These are phyloP conservation scores for Eupithecia pulchellata DNA, from an alignment of 2,888 invertebrate species.

Conservation along the genomic window DNA sequence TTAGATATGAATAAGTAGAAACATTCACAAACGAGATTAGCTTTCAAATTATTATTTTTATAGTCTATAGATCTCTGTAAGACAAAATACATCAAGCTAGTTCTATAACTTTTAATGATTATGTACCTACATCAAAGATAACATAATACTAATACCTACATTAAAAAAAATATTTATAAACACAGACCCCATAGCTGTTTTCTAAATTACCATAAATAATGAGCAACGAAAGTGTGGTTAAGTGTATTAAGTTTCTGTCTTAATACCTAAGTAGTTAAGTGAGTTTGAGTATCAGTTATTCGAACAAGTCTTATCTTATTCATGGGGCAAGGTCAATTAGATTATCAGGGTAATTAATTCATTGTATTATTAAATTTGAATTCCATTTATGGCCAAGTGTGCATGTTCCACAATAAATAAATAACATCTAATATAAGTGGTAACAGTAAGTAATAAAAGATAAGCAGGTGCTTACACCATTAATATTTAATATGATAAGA, in stretches of 20 bases:
- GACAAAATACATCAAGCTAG: background rate
- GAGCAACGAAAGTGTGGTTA: background rate
- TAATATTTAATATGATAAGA: background rate
- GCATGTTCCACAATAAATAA: background rate
- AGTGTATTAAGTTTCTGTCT: too few relatives aligned
- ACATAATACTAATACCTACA: background rate
- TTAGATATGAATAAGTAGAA: background rate
- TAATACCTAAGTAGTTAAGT: background rate
- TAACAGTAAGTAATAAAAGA: background rate
- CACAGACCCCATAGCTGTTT: background rate
- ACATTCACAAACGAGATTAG: background rate
- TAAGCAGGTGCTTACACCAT: too few relatives aligned
- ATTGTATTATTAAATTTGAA: background rate
- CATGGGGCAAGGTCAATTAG: background rate
- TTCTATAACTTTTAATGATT: background rate
- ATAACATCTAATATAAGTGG: background rate
- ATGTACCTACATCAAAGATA: too few relatives aligned
- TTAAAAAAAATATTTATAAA: background rate
- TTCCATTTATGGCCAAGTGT: background rate
- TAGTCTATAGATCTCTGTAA: too few relatives aligned
- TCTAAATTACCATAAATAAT: background rate
- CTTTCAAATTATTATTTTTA: background rate
- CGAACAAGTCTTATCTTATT: background rate
- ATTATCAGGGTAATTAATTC: constrained; percentile 1
- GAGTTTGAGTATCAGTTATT: background rate